phyloP scores from a whole-genome alignment of 2,113 vertebrate genomes.

The Albula goreensis region DNA sequence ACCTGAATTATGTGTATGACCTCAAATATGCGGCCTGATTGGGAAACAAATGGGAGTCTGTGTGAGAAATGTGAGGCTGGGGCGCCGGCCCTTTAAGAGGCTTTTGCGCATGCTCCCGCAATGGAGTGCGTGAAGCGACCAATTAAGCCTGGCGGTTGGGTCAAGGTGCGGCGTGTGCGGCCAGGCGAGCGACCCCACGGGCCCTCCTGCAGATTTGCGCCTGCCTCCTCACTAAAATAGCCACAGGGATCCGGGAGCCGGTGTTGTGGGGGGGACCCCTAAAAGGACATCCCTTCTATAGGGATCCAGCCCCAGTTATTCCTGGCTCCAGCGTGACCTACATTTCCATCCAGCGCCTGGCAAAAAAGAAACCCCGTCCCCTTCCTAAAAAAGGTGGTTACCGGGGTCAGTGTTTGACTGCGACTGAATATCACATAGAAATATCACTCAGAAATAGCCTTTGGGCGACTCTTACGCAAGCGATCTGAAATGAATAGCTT shows the following conservation, averaged over 20 bases:
- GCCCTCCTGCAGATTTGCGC: background rate
- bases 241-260: constrained; percentile 26
- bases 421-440: constrained; percentile 40
- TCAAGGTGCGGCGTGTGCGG: background rate
- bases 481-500: background rate
- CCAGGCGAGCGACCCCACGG: background rate
- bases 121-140: background rate
- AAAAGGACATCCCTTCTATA: constrained; percentile 77
- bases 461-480: background rate
- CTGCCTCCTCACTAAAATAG: constrained; percentile 50
- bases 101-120: background rate
- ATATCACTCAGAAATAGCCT: constrained; percentile 42
- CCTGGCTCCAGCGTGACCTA: constrained; percentile 65
- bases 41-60: background rate
- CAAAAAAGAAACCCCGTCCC: background rate
- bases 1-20: background rate
- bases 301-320: constrained; percentile 68
- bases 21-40: background rate
- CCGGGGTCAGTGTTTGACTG: constrained; percentile 19
- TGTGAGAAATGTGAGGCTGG: background rate
- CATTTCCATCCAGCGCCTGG: constrained; percentile 35
- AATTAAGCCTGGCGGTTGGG: background rate
- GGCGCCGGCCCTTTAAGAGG: background rate
- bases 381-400: constrained; percentile 59
- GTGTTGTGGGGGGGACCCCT: constrained; percentile 64